phyloP scores from a whole-genome alignment of 1,140 invertebrate genomes.

The Acromyrmex charruanus region DNA sequence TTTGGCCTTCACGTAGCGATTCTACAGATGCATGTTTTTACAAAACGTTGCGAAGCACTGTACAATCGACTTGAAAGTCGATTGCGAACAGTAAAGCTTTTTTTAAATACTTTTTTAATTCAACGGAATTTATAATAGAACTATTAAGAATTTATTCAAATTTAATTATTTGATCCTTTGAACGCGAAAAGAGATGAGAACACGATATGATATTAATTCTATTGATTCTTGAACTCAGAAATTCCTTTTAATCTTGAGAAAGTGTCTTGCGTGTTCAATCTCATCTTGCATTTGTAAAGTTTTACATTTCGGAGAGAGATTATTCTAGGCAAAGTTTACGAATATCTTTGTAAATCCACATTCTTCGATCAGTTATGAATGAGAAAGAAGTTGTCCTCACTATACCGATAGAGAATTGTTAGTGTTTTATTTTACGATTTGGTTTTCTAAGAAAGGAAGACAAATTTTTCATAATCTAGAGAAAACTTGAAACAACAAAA shows the following conservation, averaged over 20 bases:
- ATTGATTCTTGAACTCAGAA: not conserved
- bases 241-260: not conserved
- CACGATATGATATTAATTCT: not conserved
- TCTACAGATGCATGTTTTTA: not conserved
- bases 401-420: conserved; percentile 12
- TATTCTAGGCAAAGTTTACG: not conserved
- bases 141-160: conserved; percentile 33
- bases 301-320: conserved; percentile 6
- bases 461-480: conserved; percentile 14
- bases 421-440: conserved; percentile 45
- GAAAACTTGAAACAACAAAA: conserved; percentile 37
- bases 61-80: not conserved
- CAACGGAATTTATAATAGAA: conserved; percentile 2
- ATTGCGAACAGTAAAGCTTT: not conserved
- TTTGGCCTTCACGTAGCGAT: not conserved
- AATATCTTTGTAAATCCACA: conserved; percentile 5
- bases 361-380: not conserved
- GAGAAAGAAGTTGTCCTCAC: conserved; percentile 5
- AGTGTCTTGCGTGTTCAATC: not conserved
- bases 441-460: conserved; percentile 30
- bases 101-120: conserved; percentile 31
- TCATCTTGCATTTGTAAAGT: not conserved
- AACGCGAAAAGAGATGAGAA: not conserved
- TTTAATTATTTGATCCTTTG: not conserved
- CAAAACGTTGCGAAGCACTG: not conserved